Conservation (phyloP, 2,113 vertebrate species). For the Neotragus moschatus region DNA sequence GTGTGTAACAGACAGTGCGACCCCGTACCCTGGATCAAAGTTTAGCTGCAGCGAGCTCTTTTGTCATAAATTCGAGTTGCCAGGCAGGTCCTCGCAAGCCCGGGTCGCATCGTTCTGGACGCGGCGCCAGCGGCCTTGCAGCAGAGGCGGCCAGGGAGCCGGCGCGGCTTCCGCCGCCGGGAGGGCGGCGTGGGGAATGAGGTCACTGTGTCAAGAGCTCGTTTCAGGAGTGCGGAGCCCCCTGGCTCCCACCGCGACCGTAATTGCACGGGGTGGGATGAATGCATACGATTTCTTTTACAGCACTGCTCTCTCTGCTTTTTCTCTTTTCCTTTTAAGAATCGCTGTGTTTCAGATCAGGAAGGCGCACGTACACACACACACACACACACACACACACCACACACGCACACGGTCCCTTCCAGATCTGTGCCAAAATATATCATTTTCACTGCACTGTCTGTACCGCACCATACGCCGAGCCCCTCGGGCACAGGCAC, state of each 20-base stretch:
- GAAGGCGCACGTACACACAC: not conserved
- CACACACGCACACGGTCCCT: not conserved
- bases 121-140: conserved; percentile 39
- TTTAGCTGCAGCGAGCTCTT: conserved; percentile 61
- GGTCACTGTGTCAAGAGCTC: conserved; percentile 82
- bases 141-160: conserved; percentile 50
- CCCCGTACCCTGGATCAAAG: conserved; percentile 61
- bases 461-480: not conserved
- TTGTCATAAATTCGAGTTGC: conserved; percentile 71
- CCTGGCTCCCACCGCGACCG: not conserved
- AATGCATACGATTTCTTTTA: not conserved
- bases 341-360: not conserved
- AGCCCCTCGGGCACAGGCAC: not conserved
- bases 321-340: not conserved
- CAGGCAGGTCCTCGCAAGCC: conserved; percentile 73
- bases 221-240: conserved; percentile 25
- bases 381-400: not conserved
- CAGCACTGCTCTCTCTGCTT: not conserved
- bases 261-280: fast-evolving
- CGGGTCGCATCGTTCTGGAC: conserved; percentile 40
- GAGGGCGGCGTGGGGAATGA: conserved; percentile 73
- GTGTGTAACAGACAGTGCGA: conserved; percentile 52
- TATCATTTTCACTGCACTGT: not conserved
- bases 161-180: conserved; percentile 53
- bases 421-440: not conserved